Evolutionary conservation across 2,113 vertebrate genomes (phyloP).

Genomic region (Stegostoma tigrinum): DNA sequence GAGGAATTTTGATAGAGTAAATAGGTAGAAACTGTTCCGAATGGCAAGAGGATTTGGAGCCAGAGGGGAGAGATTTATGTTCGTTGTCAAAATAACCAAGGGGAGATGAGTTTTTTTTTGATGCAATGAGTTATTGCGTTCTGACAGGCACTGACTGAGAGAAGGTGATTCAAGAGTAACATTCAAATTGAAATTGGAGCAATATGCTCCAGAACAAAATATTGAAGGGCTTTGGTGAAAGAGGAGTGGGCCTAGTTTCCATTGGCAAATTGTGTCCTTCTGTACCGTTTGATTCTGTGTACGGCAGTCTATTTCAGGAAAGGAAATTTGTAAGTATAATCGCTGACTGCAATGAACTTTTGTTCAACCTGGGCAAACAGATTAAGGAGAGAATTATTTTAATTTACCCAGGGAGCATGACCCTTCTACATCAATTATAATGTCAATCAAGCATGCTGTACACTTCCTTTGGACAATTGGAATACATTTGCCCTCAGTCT

Average conservation of each 20-base stretch:
- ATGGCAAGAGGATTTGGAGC: neutral
- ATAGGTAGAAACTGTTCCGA: neutral
- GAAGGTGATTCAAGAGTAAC: neutral
- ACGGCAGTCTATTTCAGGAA: neutral
- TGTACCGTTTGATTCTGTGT: neutral
- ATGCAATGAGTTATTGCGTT: neutral
- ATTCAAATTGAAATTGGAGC: neutral
- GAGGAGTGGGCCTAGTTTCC: neutral
- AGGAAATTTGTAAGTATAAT: neutral
- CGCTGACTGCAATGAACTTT: conserved; percentile 12
- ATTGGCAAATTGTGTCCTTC: neutral
- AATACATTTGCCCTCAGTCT: neutral
- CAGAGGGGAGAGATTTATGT: neutral
- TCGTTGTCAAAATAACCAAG: neutral
- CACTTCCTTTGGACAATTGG: neutral
- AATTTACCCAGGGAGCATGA: neutral
- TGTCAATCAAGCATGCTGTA: neutral
- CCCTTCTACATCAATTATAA: conserved; percentile 25
- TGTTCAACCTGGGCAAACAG: conserved; percentile 7
- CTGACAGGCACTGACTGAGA: neutral
- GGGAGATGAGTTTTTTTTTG: neutral
- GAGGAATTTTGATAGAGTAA: neutral
- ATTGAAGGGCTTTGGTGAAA: neutral
- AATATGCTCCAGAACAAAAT: neutral
- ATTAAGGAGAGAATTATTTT: neutral